These are phyloP conservation scores for Apotomis betuletana DNA, from an alignment of 2,888 invertebrate species.

Conservation along the genomic window DNA sequence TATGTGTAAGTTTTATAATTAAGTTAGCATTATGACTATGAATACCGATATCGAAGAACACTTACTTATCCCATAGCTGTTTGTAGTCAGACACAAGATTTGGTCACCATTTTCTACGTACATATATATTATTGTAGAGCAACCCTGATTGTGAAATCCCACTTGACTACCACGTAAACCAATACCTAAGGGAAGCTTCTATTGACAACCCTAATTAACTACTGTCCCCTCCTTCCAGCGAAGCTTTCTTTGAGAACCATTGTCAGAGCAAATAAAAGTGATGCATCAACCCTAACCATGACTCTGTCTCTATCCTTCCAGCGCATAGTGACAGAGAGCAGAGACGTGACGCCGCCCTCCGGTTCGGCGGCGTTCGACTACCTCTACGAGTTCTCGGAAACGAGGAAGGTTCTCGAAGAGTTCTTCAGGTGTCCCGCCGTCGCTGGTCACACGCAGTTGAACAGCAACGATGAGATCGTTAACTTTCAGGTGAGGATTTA, in stretches of 20 bases:
- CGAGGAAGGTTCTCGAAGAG: constrained; percentile 95
- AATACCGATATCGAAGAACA: too few relatives aligned
- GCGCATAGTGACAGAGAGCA: constrained; percentile 77
- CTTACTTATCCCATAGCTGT: too few relatives aligned
- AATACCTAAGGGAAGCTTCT: too few relatives aligned
- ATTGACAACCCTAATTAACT: too few relatives aligned
- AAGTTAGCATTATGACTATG: too few relatives aligned
- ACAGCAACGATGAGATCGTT: constrained; percentile 69
- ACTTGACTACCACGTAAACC: too few relatives aligned
- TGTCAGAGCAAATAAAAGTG: neutral
- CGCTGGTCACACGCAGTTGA: constrained; percentile 64
- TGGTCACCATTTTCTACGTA: too few relatives aligned
- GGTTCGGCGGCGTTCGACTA: constrained; percentile 90
- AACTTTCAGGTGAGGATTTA: constrained; percentile 69
- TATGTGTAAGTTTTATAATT: neutral
- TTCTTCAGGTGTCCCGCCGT: constrained; percentile 92
- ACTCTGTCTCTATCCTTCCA: constrained; percentile 53
- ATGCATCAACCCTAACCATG: neutral
- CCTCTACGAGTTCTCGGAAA: constrained; percentile 96
- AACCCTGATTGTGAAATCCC: too few relatives aligned
- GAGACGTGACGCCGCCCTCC: constrained; percentile 75
- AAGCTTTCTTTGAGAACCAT: too few relatives aligned
- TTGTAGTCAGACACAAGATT: too few relatives aligned
- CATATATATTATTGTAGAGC: too few relatives aligned
- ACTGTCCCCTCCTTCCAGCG: too few relatives aligned